Conservation (phyloP, 2,113 vertebrate genomes). For the Aix galericulata region DNA sequence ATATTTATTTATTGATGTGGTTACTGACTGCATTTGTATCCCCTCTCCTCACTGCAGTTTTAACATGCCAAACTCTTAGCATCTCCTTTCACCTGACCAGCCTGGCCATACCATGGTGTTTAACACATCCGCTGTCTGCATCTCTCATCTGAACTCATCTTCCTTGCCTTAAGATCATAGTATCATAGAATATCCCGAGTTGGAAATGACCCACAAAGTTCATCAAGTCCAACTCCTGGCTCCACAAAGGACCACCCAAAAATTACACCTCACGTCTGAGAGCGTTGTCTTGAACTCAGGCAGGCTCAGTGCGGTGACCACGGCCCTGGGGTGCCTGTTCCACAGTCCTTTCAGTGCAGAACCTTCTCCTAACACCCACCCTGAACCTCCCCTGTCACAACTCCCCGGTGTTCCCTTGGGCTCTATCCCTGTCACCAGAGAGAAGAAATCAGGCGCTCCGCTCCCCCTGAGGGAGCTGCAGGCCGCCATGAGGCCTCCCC, state of each 20-base stretch:
- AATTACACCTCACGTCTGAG: background rate
- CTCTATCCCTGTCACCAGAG: background rate
- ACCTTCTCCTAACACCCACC: background rate
- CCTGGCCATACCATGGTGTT: fast-evolving
- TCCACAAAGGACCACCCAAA: background rate
- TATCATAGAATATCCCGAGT: background rate
- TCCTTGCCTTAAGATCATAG: background rate
- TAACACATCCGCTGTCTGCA: background rate
- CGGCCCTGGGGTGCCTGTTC: no score
- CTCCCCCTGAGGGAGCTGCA: background rate
- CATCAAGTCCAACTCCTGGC: background rate
- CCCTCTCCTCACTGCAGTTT: background rate
- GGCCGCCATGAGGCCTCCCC: background rate
- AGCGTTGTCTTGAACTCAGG: background rate
- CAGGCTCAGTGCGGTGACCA: background rate
- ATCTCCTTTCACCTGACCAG: background rate
- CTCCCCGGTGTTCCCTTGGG: background rate
- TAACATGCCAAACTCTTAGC: background rate
- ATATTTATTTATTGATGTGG: background rate
- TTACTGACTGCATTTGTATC: background rate
- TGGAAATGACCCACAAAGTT: background rate
- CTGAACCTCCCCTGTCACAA: background rate
- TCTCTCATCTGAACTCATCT: background rate
- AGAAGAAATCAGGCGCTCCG: background rate
- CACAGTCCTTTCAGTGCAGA: background rate